Base-by-base conservation (phyloP, 2,113 vertebrate species). In the Ctenomys sociabilis region DNA sequence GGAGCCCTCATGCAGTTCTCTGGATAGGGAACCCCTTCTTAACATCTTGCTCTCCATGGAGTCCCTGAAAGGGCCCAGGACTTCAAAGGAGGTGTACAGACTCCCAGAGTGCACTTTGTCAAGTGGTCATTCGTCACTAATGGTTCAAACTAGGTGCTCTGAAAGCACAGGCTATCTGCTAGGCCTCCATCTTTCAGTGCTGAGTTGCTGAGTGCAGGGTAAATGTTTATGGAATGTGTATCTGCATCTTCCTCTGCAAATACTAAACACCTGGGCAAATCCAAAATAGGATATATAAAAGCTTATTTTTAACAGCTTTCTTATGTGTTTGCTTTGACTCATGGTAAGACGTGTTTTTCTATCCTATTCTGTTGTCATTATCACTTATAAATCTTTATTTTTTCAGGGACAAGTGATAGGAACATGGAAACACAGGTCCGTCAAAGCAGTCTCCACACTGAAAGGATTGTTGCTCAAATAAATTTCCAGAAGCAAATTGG, bases 1-100 rank as follows among this genome's bases (percentile, higher is more conserved):
- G 52, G 77, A 54, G 26, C 40, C 72, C 70, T 85, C 80, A 4
- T 0, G 4, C 2, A 45, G 75, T 7, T 88, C 64, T 78, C 59
- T 52, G 5, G 77, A 35, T 72, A 45, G 57, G 30, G 61, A 19
- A 3, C 4, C 52, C 22, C 68, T 77, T 0, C 0, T 52, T 24
- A 10, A 2, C 0, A 19, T 43, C 5, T 13, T 35, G 54, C 4
- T 6, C 9, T 5, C 52, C 32, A 14, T 0, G 35, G 59, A 49
- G 16, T 8, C 19, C 57, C 52, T 9, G 7, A 12, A n/a, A 84
- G 40, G 14, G 3, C n/a, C 37, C 14, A 24, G 40, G 59, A n/a
- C 85, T 86, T 73, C 35, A 43, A 7, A 19, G 21, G 12, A 17
- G 14, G 22, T 35, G 12, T 19, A 57, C 8, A 43, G 64, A 24